Base-by-base conservation (phyloP, 1,140 invertebrate species). In the Sweltsa coloradensis region DNA sequence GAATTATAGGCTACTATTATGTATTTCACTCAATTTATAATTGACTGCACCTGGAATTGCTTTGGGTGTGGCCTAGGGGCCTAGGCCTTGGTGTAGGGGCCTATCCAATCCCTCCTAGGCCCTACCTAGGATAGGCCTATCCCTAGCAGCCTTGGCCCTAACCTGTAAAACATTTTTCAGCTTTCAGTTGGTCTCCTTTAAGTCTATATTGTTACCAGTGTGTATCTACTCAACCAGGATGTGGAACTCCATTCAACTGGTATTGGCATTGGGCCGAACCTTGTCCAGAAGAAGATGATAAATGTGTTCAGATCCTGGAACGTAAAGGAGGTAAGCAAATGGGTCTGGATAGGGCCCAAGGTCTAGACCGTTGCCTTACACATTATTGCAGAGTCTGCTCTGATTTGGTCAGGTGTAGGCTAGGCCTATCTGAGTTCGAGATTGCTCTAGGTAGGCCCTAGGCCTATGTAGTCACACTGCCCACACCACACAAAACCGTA, bases 291-390 rank as follows among this genome's bases (percentile, higher is more conserved):
- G 67, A 72, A 49, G 75, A 89, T 65, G 89, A 94, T 62, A 81
- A 86, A 55, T 95, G 90, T 71, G 85, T 95, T 0, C 93, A 94
- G 70, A 73, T 94, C 25, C 83, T 86, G 50, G 89, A 94, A 66
- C 72, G 72, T 45, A 88, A 87, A 77, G 86, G 83, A 74, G 82
- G 88, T 89, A 69, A 62, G 55, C 29, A 31, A 11, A 31, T 11
- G 11, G 11, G 11, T 11, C n/a, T 16, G 11, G 11, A 16, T 31
- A 16, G 29, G 11, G 29, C 29, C 11, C 29, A 11, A 31, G 16
- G 16, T 16, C 11, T 11, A 31, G 29, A 11, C 11, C n/a, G 11
- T 31, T 11, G 11, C n/a, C 11, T 11, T 11, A 11, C 29, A 11
- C 29, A 11, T 11, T 16, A 31, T 31, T 16, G 11, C 29, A 11